Evolutionary conservation across 2,113 vertebrate species (phyloP).

Genomic region (Embiotoca jacksoni): DNA sequence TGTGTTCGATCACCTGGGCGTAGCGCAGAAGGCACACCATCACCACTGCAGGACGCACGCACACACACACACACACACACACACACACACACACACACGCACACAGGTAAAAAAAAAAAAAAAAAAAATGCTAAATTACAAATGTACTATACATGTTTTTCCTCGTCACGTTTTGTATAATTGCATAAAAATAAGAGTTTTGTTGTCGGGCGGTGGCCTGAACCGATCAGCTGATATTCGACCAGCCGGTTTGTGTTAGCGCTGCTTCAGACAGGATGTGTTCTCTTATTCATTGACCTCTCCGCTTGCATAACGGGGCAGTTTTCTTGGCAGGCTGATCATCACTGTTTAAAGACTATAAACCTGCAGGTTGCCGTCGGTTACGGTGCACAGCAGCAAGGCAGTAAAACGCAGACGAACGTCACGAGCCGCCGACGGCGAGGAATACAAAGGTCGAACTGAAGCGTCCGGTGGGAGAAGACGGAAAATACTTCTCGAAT

Average conservation of each 20-base stretch:
- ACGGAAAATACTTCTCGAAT: not conserved
- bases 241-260: not conserved
- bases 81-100: not conserved
- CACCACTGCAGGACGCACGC: slow-evolving; percentile 83
- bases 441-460: not conserved
- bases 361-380: not conserved
- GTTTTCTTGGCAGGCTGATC: not conserved
- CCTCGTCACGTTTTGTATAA: too few relatives aligned
- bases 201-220: not conserved
- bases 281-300: not conserved
- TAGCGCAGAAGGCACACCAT: slow-evolving; percentile 93
- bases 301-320: not conserved
- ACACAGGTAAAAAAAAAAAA: not conserved
- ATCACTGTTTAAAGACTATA: slow-evolving; percentile 1
- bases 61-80: not conserved
- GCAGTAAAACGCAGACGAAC: slow-evolving; percentile 3
- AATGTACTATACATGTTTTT: too few relatives aligned
- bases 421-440: not conserved
- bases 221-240: slow-evolving; percentile 3
- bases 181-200: not conserved
- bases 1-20: slow-evolving; percentile 91
- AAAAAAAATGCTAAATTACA: not conserved
- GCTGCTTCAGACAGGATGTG: not conserved
- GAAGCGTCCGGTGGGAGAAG: not conserved
- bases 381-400: not conserved